Conservation (phyloP, 2,888 invertebrate genomes). For the Platycnemis pennipes region DNA sequence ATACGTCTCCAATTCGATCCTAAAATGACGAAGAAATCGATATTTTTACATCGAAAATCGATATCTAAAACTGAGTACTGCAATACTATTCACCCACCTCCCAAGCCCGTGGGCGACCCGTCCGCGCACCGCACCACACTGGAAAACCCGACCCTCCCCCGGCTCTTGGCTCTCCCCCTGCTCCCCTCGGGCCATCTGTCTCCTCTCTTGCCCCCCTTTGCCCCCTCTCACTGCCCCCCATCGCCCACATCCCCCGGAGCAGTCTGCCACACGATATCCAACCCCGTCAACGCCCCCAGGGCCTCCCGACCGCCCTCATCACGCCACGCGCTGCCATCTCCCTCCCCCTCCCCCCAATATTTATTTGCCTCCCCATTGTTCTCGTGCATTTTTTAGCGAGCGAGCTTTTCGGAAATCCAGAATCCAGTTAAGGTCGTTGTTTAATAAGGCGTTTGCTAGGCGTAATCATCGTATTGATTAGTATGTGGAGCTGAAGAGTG, state of each 20-base stretch:
- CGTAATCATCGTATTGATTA: not conserved
- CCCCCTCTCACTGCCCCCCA: not conserved
- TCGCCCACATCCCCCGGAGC: not conserved
- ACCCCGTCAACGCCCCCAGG: not conserved
- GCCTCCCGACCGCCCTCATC: not conserved
- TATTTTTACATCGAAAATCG: too few species aligned
- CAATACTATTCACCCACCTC: too few species aligned
- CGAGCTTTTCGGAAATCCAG: not conserved
- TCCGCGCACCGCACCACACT: not conserved
- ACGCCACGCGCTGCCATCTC: not conserved
- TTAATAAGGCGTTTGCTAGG: not conserved
- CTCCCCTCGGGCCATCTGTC: not conserved
- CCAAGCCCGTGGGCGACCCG: too few species aligned
- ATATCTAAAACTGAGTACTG: too few species aligned
- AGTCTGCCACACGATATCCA: slow-evolving; percentile 37
- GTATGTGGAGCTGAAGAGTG: too few species aligned
- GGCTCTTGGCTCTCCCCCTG: not conserved
- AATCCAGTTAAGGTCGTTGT: too few species aligned
- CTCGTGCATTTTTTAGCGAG: not conserved
- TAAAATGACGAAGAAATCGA: too few species aligned
- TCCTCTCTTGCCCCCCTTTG: not conserved
- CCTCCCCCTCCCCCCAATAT: not conserved
- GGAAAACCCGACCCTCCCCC: not conserved
- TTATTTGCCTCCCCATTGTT: not conserved
- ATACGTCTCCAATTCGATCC: too few species aligned